These are phyloP conservation scores for Triops cancriformis DNA, from an alignment of 1,140 invertebrate species.

Conservation along the genomic window DNA sequence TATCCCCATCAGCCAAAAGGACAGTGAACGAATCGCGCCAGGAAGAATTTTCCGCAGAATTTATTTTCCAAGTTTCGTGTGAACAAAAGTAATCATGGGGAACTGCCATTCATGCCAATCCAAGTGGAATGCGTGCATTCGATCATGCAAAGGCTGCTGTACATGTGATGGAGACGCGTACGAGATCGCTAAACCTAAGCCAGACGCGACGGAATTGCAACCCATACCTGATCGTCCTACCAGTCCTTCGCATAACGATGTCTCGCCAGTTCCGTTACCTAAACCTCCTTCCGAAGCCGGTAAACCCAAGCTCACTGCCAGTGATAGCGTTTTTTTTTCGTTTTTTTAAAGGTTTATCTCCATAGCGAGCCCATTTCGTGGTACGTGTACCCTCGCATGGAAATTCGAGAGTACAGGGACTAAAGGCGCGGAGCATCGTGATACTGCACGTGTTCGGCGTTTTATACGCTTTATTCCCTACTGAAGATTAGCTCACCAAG, in stretches of 20 bases:
- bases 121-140: background rate
- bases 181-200: background rate
- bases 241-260: background rate
- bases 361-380: too few relatives aligned
- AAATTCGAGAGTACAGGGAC: too few relatives aligned
- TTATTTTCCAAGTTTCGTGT: background rate
- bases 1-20: background rate
- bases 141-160: background rate
- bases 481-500: too few relatives aligned
- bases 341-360: too few relatives aligned
- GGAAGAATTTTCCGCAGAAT: background rate
- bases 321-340: background rate
- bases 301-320: background rate
- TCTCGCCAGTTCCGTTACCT: background rate
- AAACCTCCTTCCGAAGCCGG: background rate
- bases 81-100: background rate
- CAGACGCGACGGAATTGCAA: background rate
- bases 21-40: background rate
- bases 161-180: background rate
- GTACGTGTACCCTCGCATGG: too few relatives aligned
- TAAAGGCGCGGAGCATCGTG: too few relatives aligned
- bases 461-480: too few relatives aligned
- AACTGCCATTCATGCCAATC: background rate
- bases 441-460: too few relatives aligned
- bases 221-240: background rate